These are phyloP conservation scores for Trogon surrucura DNA, from an alignment of 2,113 vertebrate genomes.

Conservation along the genomic window DNA sequence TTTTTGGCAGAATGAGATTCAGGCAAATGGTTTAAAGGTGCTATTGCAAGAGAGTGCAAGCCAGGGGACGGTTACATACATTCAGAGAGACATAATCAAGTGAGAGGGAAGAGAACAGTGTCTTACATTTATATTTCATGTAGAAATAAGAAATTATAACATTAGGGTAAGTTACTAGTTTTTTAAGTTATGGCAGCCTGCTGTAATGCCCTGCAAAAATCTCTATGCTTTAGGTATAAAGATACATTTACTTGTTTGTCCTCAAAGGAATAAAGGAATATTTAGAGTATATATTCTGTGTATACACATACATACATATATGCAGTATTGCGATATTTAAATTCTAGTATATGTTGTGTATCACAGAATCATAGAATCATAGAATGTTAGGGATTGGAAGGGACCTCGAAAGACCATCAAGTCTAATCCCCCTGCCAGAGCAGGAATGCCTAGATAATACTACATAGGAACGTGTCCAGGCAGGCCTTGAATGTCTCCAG, in stretches of 20 bases:
- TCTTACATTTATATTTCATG: neutral
- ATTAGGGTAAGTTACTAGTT: neutral
- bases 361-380: too few relatives aligned
- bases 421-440: too few relatives aligned
- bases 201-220: neutral
- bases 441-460: too few relatives aligned
- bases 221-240: neutral
- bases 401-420: too few relatives aligned
- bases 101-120: neutral
- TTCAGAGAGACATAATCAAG: neutral
- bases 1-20: neutral
- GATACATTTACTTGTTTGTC: neutral
- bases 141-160: neutral
- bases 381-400: too few relatives aligned
- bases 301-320: rapidly evolving
- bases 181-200: neutral
- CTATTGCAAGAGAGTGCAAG: neutral
- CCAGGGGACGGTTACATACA: neutral
- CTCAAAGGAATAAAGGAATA: neutral
- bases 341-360: neutral
- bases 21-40: too few relatives aligned
- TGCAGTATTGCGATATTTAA: neutral
- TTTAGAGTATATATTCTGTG: neutral
- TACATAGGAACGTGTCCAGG: too few relatives aligned
- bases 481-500: too few relatives aligned